phyloP scores from a whole-genome alignment of 1,140 invertebrate genomes.

The Cardiocondyla obscurior region DNA sequence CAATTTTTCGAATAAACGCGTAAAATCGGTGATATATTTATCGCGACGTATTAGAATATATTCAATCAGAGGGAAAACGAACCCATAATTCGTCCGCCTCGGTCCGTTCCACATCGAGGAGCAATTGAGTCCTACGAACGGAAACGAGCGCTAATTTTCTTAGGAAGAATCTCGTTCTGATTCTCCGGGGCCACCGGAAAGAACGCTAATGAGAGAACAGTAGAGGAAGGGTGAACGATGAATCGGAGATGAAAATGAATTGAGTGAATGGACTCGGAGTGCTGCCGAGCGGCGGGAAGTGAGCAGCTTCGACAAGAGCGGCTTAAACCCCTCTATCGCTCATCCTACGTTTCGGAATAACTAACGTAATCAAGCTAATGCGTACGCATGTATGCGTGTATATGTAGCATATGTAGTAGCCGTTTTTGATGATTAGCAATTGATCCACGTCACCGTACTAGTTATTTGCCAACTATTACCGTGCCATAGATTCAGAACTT shows the following conservation, averaged over 20 bases:
- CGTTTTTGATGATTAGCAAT: background rate
- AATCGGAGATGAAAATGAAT: constrained; percentile 83
- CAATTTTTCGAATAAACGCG: background rate
- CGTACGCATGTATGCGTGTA: background rate
- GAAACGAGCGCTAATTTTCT: constrained; percentile 80
- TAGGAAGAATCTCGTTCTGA: constrained; percentile 69
- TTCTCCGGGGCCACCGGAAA: constrained; percentile 78
- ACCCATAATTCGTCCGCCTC: background rate
- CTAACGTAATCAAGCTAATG: constrained; percentile 62
- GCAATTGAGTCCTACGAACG: constrained; percentile 72
- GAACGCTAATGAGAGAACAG: constrained; percentile 80
- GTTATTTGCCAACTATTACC: background rate
- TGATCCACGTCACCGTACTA: background rate
- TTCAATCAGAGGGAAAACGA: constrained; percentile 46
- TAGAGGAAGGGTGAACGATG: constrained; percentile 73
- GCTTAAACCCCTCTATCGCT: constrained; percentile 31
- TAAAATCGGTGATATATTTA: constrained; percentile 24
- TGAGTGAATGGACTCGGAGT: constrained; percentile 81
- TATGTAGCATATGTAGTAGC: background rate
- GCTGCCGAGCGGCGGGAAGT: constrained; percentile 82
- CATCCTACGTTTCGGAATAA: constrained; percentile 58
- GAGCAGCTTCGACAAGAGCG: constrained; percentile 77
- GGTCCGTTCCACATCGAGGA: constrained; percentile 25
- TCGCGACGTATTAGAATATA: constrained; percentile 45
- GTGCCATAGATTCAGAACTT: background rate